A percentile compares a stretch with the other conserved stretches of the same genome.
phyloP scores from a whole-genome alignment of 2,797 vertebrate genomes.

The Synanceia verrucosa region DNA sequence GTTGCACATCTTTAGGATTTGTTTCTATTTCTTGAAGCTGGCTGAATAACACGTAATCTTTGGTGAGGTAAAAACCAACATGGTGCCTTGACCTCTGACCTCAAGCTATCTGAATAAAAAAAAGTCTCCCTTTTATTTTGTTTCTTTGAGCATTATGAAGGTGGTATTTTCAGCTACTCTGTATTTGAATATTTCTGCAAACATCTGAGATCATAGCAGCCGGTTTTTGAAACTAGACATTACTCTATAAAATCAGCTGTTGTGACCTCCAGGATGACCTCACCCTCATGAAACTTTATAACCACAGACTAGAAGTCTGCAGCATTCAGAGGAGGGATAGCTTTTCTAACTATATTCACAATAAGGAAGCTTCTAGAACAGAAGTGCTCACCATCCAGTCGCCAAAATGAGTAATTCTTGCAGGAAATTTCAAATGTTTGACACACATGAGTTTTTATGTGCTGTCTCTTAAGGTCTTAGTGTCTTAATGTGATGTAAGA shows the following conservation, averaged over 20 bases:
- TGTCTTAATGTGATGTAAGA: neutral
- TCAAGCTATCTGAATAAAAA: neutral
- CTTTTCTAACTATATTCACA: neutral
- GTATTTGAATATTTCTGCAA: neutral
- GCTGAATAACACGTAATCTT: no score
- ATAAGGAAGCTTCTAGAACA: neutral
- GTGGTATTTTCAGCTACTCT: neutral
- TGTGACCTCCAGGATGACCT: neutral
- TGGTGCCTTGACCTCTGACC: neutral
- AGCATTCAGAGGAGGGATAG: neutral
- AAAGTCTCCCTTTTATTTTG: neutral
- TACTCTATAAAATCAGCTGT: neutral
- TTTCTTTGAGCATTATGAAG: fast-evolving
- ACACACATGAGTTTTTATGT: neutral
- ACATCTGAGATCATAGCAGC: neutral
- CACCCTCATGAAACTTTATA: neutral
- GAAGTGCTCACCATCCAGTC: neutral
- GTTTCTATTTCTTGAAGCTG: no score
- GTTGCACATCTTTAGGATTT: no score
- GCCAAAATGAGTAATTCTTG: neutral
- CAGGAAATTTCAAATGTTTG: neutral
- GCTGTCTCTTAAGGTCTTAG: neutral
- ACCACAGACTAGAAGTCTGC: neutral
- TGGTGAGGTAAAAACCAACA: neutral
- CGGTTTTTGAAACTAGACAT: neutral